phyloP scores from a whole-genome alignment of 2,888 invertebrate genomes.

The Campoplex capitator region DNA sequence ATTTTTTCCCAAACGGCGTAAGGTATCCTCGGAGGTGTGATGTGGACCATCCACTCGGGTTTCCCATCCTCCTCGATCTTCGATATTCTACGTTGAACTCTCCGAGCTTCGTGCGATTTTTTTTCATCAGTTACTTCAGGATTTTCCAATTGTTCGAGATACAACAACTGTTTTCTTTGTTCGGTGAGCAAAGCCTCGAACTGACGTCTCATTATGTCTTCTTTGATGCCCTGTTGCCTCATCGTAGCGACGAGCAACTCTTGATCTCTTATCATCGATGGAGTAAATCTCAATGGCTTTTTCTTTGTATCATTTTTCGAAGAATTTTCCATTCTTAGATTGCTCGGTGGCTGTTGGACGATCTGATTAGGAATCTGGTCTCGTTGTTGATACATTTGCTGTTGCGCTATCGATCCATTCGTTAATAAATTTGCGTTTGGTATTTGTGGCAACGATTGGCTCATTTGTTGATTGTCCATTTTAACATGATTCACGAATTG shows the following conservation, averaged over 20 bases:
- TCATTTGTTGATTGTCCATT: neutral
- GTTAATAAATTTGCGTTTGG: conserved; percentile 11
- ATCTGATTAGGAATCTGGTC: conserved; percentile 34
- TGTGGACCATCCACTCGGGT: conserved; percentile 80
- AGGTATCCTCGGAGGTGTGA: conserved; percentile 77
- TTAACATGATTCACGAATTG: neutral
- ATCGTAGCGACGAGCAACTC: conserved; percentile 77
- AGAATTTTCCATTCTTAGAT: neutral
- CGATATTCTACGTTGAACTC: conserved; percentile 57
- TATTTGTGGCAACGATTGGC: neutral
- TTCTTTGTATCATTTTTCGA: conserved; percentile 36
- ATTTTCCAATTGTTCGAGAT: conserved; percentile 66
- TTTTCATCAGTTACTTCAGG: conserved; percentile 12
- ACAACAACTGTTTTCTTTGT: conserved; percentile 76
- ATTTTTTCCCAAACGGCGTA: conserved; percentile 70
- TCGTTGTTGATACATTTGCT: conserved; percentile 21
- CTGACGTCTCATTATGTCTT: conserved; percentile 79
- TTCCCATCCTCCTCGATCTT: conserved; percentile 73
- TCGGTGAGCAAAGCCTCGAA: conserved; percentile 78
- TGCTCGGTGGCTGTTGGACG: conserved; percentile 20
- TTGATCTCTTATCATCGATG: conserved; percentile 80
- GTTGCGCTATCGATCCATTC: neutral
- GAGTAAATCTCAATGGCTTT: conserved; percentile 73
- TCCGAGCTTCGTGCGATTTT: conserved; percentile 14
- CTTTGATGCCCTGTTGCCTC: conserved; percentile 78